These are phyloP conservation scores for Alsophila aescularia DNA, from an alignment of 2,888 invertebrate species.

Conservation along the genomic window DNA sequence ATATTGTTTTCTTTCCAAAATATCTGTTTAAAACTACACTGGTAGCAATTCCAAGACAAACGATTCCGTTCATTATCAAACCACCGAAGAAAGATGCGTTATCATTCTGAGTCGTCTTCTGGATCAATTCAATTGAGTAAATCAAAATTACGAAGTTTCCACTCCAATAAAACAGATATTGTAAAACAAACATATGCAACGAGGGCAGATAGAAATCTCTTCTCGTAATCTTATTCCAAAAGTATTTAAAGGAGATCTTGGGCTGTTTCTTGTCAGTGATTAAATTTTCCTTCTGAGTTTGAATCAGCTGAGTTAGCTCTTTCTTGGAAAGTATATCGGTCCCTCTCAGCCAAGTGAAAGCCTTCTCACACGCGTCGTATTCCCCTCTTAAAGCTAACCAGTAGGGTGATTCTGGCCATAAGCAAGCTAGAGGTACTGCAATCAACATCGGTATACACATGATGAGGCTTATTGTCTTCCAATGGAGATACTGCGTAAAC, in stretches of 20 bases:
- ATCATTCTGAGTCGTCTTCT: constrained; percentile 7
- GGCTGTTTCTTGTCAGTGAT: too few species aligned
- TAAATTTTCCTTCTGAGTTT: background rate
- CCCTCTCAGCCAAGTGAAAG: constrained; percentile 35
- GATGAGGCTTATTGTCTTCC: constrained; percentile 34
- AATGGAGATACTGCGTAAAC: constrained; percentile 31
- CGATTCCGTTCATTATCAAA: constrained; percentile 3
- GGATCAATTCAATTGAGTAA: constrained; percentile 14
- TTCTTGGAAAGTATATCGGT: constrained; percentile 17
- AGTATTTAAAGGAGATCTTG: background rate
- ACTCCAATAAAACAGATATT: constrained; percentile 18
- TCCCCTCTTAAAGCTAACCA: constrained; percentile 35
- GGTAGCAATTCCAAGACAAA: background rate
- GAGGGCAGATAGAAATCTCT: constrained; percentile 21
- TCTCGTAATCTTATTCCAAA: constrained; percentile 4
- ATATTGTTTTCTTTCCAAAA: background rate
- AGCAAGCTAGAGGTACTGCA: constrained; percentile 17
- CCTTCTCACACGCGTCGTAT: constrained; percentile 28
- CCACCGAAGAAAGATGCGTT: constrained; percentile 4
- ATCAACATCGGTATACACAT: constrained; percentile 30
- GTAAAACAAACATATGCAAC: constrained; percentile 5
- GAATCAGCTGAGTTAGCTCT: constrained; percentile 25
- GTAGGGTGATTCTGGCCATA: constrained; percentile 37
- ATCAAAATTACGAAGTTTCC: constrained; percentile 10
- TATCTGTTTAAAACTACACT: too few species aligned